These are phyloP conservation scores for Rhorus exstirpatorius DNA, from an alignment of 2,888 invertebrate genomes.

Conservation along the genomic window DNA sequence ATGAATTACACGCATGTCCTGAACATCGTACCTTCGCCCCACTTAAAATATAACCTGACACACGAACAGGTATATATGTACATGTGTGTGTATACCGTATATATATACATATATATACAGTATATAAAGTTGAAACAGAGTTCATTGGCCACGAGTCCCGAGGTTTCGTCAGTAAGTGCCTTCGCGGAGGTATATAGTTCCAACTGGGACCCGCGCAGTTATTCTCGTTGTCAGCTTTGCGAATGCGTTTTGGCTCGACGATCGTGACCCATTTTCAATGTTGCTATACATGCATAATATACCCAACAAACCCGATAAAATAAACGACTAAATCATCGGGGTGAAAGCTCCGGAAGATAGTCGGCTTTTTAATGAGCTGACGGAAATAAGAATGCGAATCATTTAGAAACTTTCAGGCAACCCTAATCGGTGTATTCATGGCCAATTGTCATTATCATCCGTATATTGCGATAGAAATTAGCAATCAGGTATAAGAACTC, in stretches of 20 bases:
- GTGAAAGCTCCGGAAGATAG: too few species aligned
- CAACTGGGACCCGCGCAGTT: slow-evolving; percentile 42
- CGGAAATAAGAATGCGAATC: too few species aligned
- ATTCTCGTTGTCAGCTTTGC: slow-evolving; percentile 21
- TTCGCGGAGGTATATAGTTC: slow-evolving; percentile 8
- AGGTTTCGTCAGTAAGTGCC: slow-evolving; percentile 46
- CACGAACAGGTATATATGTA: slow-evolving; percentile 6
- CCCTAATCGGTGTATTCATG: too few species aligned
- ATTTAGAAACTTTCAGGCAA: too few species aligned
- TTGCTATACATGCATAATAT: slow-evolving; percentile 20
- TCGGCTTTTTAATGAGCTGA: slow-evolving; percentile 1
- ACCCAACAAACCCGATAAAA: slow-evolving; percentile 22
- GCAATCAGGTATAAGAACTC: too few species aligned
- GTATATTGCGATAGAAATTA: too few species aligned
- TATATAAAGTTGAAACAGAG: slow-evolving; percentile 29
- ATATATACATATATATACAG: neutral
- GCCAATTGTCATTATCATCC: too few species aligned
- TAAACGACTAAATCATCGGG: neutral
- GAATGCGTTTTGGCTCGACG: slow-evolving; percentile 43
- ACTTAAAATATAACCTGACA: slow-evolving; percentile 33
- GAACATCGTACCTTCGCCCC: slow-evolving; percentile 12
- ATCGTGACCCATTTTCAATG: slow-evolving; percentile 44
- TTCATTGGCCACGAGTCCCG: slow-evolving; percentile 59
- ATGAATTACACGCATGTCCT: too few species aligned
- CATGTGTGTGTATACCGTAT: neutral